Conservation (phyloP, 2,888 invertebrate species). For the Eudemis profundana region DNA sequence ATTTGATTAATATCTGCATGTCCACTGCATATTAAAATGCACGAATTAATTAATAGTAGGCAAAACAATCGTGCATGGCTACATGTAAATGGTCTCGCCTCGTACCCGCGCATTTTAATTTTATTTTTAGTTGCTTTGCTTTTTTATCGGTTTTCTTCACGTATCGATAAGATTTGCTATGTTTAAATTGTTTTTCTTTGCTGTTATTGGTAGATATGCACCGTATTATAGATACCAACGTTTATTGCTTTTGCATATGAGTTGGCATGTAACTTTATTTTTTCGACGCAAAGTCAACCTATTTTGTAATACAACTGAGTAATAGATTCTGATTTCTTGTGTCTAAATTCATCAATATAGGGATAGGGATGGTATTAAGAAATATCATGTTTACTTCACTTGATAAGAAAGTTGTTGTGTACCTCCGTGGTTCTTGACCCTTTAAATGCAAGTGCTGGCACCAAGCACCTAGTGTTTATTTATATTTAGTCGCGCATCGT, state of each 20-base stretch:
- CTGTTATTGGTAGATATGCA: neutral
- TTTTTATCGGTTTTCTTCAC: conserved; percentile 24
- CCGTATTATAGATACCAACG: neutral
- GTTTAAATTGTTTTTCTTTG: neutral
- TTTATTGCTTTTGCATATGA: neutral
- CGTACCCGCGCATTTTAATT: conserved; percentile 1
- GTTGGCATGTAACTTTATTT: no score
- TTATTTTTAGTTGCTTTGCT: conserved; percentile 8
- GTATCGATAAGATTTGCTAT: conserved; percentile 22
- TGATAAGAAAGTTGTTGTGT: neutral
- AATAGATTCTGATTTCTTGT: no score
- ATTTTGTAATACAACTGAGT: no score
- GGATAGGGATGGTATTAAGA: no score
- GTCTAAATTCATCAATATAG: no score
- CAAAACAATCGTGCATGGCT: conserved; percentile 32
- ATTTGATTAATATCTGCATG: conserved; percentile 47
- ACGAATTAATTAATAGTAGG: conserved; percentile 39
- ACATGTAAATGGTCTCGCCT: conserved; percentile 11
- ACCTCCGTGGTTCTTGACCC: neutral
- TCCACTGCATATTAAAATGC: conserved; percentile 27
- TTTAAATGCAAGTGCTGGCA: neutral
- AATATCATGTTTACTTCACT: no score
- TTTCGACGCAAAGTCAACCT: no score
- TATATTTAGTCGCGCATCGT: conserved; percentile 10
- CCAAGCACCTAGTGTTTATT: conserved; percentile 28